Evolutionary conservation across 2,888 invertebrate species (phyloP).

Genomic region (Tolmerus cingulatus): DNA sequence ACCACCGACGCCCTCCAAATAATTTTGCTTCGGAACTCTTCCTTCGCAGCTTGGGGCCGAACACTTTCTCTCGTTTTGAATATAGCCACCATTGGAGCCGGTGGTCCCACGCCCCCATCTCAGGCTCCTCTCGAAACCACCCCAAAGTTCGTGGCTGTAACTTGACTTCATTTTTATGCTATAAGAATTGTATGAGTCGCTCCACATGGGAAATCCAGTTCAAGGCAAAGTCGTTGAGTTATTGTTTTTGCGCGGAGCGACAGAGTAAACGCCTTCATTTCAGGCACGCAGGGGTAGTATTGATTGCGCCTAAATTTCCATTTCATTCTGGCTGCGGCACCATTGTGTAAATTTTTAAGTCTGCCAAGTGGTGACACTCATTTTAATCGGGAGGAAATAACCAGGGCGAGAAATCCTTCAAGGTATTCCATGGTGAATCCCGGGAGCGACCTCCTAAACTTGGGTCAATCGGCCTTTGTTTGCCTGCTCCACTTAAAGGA

Average conservation of each 20-base stretch:
- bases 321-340: background rate
- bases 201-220: background rate
- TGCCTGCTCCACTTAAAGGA: background rate
- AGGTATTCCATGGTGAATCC: background rate
- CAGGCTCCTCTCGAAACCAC: background rate
- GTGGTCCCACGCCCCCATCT: background rate
- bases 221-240: background rate
- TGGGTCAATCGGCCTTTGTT: background rate
- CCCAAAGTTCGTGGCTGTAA: background rate
- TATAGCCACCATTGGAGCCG: background rate
- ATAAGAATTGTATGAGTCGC: background rate
- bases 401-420: background rate
- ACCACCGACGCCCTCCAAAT: background rate
- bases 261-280: background rate
- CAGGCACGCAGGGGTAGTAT: background rate
- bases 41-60: background rate
- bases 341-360: background rate
- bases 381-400: background rate
- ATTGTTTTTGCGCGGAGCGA: background rate
- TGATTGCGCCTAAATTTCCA: background rate
- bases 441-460: background rate
- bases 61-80: background rate
- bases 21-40: background rate
- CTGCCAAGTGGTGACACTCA: background rate
- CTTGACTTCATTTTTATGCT: background rate